A percentile compares a stretch with the other conserved stretches of the same genome.
These are phyloP conservation scores for Cephus cinctus DNA, from an alignment of 1,140 invertebrate genomes.

Conservation along the genomic window DNA sequence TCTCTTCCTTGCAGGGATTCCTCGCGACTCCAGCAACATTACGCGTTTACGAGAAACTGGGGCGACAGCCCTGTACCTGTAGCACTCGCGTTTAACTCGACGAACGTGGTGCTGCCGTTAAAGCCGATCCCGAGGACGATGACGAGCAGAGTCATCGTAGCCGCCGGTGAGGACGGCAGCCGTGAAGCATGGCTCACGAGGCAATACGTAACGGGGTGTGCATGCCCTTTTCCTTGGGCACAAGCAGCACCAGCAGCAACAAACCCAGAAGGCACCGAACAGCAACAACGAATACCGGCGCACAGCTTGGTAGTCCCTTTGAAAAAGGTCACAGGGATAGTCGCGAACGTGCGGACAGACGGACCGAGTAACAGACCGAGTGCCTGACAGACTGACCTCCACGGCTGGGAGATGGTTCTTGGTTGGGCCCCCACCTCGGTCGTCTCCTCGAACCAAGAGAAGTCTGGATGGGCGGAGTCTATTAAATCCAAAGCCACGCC, in stretches of 20 bases:
- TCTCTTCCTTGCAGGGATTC: constrained; percentile 54
- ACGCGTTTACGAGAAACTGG: too few relatives aligned
- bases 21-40: constrained; percentile 58
- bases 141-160: too few relatives aligned
- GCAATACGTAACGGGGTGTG: not conserved
- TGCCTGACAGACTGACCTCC: constrained; percentile 57
- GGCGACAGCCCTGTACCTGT: too few relatives aligned
- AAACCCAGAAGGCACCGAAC: too few relatives aligned
- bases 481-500: too few relatives aligned
- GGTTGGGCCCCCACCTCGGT: constrained; percentile 35
- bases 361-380: constrained; percentile 49
- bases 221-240: not conserved
- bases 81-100: not conserved
- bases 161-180: not conserved
- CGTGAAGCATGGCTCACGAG: too few relatives aligned
- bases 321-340: constrained; percentile 35
- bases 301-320: constrained; percentile 20
- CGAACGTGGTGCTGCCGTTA: not conserved
- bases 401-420: constrained; percentile 49
- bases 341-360: constrained; percentile 35
- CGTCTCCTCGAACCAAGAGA: constrained; percentile 8
- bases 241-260: too few relatives aligned
- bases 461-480: too few relatives aligned
- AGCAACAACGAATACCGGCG: constrained; percentile 2
- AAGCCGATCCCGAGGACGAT: not conserved